These are phyloP conservation scores for Astatoreochromis straeleni DNA, from an alignment of 2,113 vertebrate genomes.

Conservation along the genomic window DNA sequence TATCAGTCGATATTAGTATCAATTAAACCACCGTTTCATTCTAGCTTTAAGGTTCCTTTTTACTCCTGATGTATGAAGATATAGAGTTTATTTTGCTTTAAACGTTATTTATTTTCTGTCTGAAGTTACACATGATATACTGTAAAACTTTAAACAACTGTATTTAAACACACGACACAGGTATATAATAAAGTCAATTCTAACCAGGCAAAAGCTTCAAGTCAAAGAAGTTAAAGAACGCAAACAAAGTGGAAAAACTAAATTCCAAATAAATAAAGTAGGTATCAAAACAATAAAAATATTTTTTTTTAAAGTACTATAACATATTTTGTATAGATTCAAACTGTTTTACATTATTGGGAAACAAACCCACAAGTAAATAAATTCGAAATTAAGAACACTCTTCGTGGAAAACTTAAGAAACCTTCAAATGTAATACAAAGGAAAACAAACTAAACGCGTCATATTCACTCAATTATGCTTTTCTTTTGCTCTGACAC, in stretches of 20 bases:
- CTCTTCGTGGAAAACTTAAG: background rate
- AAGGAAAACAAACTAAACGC: background rate
- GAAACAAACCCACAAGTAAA: background rate
- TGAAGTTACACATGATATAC: background rate
- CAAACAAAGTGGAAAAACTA: background rate
- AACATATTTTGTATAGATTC: background rate
- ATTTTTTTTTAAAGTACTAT: rapidly evolving
- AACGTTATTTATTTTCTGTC: background rate
- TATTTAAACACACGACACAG: background rate
- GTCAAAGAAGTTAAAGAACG: background rate
- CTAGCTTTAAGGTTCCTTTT: background rate
- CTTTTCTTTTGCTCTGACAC: background rate
- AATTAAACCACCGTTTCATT: background rate
- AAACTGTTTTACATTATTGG: background rate
- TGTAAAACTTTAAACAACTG: background rate
- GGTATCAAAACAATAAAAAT: background rate
- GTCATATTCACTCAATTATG: background rate
- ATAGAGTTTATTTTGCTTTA: background rate
- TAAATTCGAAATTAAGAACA: background rate
- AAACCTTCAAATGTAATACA: background rate
- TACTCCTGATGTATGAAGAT: background rate
- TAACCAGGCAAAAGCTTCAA: background rate
- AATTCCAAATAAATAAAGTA: background rate
- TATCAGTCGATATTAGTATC: background rate
- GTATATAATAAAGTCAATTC: background rate